These are phyloP conservation scores for Poecile montanus DNA, from an alignment of 2,797 vertebrate genomes.

Conservation along the genomic window DNA sequence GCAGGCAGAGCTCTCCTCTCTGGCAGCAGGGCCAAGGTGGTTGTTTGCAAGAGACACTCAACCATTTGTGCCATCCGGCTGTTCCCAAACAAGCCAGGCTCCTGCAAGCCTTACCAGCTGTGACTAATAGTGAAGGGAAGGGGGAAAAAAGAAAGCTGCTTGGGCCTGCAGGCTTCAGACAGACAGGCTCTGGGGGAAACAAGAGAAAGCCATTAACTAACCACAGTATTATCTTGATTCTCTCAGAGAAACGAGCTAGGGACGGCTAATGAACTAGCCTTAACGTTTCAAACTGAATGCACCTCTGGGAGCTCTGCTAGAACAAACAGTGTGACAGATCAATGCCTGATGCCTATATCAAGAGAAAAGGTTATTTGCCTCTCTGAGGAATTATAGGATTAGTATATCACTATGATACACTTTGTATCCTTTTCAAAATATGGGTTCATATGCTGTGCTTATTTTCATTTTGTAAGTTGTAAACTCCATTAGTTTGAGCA, in stretches of 20 bases:
- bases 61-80: slow-evolving; percentile 73
- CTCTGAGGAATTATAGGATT: slow-evolving; percentile 86
- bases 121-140: slow-evolving; percentile 80
- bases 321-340: slow-evolving; percentile 97
- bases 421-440: slow-evolving; percentile 62
- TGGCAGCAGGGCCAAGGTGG: slow-evolving; percentile 22
- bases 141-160: slow-evolving; percentile 84
- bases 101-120: slow-evolving; percentile 83
- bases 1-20: neutral
- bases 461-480: slow-evolving; percentile 21
- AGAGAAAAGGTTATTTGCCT: slow-evolving; percentile 94
- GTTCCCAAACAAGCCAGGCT: slow-evolving; percentile 80
- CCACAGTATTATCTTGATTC: slow-evolving; percentile 97
- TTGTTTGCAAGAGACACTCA: slow-evolving; percentile 66
- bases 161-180: slow-evolving; percentile 89
- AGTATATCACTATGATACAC: slow-evolving; percentile 76
- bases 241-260: slow-evolving; percentile 90
- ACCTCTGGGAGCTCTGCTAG: slow-evolving; percentile 88
- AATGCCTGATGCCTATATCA: slow-evolving; percentile 93
- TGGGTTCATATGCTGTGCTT: neutral
- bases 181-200: slow-evolving; percentile 94
- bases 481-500: slow-evolving; percentile 34
- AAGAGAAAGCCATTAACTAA: slow-evolving; percentile 99
- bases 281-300: slow-evolving; percentile 86
- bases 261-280: slow-evolving; percentile 96